Percentiles rank a stretch among this genome's conserved stretches.
Evolutionary conservation across 2,113 vertebrate species (phyloP).

Genomic region (Cacatua alba): DNA sequence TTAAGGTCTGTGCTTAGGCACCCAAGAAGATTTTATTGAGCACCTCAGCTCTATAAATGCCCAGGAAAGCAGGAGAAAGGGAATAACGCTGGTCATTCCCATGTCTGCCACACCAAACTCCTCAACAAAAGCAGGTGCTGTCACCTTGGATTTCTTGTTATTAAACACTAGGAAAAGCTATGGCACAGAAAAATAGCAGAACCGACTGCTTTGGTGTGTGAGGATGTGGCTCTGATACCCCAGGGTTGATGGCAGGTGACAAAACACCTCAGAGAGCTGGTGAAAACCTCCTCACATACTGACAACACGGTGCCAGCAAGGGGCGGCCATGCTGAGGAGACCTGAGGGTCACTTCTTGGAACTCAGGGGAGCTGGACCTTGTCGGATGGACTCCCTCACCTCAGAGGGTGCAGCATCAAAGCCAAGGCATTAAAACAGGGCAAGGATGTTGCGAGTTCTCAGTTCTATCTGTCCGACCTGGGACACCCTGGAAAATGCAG

Average conservation of each 20-base stretch:
- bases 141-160: neutral
- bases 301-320: neutral
- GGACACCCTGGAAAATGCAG: neutral
- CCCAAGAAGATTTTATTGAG: neutral
- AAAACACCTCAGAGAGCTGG: neutral
- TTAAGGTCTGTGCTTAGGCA: neutral
- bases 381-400: fast-evolving
- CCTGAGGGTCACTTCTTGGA: fast-evolving
- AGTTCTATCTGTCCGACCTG: neutral
- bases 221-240: fast-evolving
- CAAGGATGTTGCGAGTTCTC: fast-evolving
- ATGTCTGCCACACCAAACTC: neutral
- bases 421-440: neutral
- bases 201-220: neutral
- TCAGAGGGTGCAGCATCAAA: neutral
- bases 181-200: neutral
- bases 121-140: neutral
- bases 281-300: neutral
- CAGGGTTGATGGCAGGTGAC: fast-evolving
- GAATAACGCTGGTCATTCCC: fast-evolving
- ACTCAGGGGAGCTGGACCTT: neutral
- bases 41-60: neutral
- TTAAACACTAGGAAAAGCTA: neutral
- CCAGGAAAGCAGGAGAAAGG: neutral
- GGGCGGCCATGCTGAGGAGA: fast-evolving